Evolutionary conservation across 2,797 vertebrate genomes (phyloP), one percentile per base, ranked within the genome.

Genomic region (Tapera naevia): DNA sequence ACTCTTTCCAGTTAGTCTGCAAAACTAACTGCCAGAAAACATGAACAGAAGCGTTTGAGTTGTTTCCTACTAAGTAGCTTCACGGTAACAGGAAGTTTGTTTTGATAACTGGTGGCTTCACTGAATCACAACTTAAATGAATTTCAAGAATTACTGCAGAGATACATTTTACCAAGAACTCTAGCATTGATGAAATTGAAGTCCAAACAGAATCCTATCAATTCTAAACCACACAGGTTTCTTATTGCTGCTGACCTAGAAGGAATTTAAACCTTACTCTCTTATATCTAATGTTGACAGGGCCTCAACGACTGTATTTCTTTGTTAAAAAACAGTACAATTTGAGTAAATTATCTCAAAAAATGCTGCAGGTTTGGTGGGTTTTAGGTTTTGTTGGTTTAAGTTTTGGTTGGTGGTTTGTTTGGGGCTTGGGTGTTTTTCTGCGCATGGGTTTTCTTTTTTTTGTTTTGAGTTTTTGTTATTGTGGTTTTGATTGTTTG

Each of bases 131-230:
- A 78, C 16, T 72, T 79, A 57, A 18, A 28, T 14, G 25, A 78
- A 79, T 89, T 73, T 91, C 56, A 80, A 66, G 62, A 95, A 43
- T 62, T 80, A 80, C 53, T 30, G n/a, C 37, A 71, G 57, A 81
- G 79, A 43, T 73, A 33, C 7, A 53, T 91, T 88, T 64, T 95
- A 85, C 81, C 84, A 91, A 81, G 95, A 75, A 9, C 46, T 30
- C 22, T 33, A 66, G 32, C 46, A 71, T 30, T 93, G 61, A 65
- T 62, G 33, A 83, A 84, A 89, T 6, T 72, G 41, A 88, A 64
- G 61, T 32, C 51, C 73, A 94, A 76, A 70, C 30, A 81, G 58
- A 67, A 89, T 88, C 28, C 56, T 37, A 85, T 37, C 64, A 66
- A 24, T 41, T 35, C 23, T 54, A 57, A 92, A 89, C 4, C 57